Percentiles rank a stretch among this genome's conserved stretches.
Evolutionary conservation across 2,797 vertebrate species (phyloP).

Genomic region (Gymnoscopelus microlampas): DNA sequence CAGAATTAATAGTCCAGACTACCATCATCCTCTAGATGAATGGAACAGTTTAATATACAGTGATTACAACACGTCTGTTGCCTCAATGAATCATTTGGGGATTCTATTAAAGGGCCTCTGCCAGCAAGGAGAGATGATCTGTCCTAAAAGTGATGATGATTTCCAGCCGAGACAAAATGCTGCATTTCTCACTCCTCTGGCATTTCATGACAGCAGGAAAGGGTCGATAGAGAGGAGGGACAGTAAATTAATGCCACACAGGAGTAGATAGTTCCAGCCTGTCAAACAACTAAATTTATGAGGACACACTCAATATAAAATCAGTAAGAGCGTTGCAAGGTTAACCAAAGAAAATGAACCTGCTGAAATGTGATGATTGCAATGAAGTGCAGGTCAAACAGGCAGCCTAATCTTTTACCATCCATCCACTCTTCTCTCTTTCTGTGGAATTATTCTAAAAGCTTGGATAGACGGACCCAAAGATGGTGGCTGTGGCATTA

Average conservation of each 20-base stretch:
- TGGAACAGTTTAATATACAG: slow-evolving; percentile 13
- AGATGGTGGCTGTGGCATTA: no score
- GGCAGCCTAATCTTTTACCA: neutral
- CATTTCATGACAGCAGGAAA: slow-evolving; percentile 14
- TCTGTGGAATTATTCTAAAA: no score
- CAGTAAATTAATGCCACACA: slow-evolving; percentile 33
- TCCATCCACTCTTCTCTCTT: neutral
- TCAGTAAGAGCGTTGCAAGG: neutral
- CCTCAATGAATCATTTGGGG: slow-evolving; percentile 34
- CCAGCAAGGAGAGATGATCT: slow-evolving; percentile 48
- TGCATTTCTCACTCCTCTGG: slow-evolving; percentile 42
- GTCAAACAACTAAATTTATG: slow-evolving; percentile 19
- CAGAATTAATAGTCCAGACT: slow-evolving; percentile 5
- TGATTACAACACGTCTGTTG: slow-evolving; percentile 26
- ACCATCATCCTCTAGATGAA: slow-evolving; percentile 13
- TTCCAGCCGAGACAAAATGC: slow-evolving; percentile 32
- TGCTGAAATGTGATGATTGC: slow-evolving; percentile 2
- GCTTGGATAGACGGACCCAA: no score
- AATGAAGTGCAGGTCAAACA: neutral
- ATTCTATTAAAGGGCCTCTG: slow-evolving; percentile 25
- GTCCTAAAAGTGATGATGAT: slow-evolving; percentile 8
- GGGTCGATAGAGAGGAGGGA: slow-evolving; percentile 48
- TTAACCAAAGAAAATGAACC: slow-evolving; percentile 21
- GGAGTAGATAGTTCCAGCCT: neutral
- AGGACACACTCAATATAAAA: slow-evolving; percentile 11